phyloP scores from a whole-genome alignment of 2,113 vertebrate genomes.

The Ahaetulla prasina region DNA sequence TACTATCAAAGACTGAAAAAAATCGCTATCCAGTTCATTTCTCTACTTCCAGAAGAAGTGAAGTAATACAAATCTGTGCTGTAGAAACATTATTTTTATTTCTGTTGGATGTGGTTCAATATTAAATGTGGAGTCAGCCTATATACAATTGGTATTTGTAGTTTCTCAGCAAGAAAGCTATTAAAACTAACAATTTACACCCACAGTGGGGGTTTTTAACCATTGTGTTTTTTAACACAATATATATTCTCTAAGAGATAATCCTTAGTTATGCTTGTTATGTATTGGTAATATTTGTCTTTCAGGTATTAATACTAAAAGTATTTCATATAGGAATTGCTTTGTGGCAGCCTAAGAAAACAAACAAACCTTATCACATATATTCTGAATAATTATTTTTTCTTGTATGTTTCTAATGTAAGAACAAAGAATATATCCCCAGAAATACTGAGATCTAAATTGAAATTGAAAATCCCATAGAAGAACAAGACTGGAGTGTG shows the following conservation, averaged over 20 bases:
- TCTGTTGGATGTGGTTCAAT: background rate
- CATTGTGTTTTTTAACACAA: background rate
- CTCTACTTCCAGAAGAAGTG: background rate
- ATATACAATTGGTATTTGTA: background rate
- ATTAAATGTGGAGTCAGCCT: background rate
- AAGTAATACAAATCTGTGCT: background rate
- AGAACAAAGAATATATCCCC: background rate
- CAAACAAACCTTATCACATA: background rate
- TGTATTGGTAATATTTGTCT: background rate
- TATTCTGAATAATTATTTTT: background rate
- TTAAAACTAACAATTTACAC: background rate
- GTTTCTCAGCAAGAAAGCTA: background rate
- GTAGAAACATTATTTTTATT: background rate
- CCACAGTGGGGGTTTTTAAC: background rate
- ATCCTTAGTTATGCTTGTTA: background rate
- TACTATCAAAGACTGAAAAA: background rate
- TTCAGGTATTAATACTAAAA: background rate
- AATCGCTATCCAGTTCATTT: background rate
- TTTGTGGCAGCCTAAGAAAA: background rate
- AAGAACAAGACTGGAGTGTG: background rate
- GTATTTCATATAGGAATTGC: background rate
- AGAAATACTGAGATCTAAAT: background rate
- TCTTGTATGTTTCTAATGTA: background rate
- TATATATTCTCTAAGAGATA: background rate
- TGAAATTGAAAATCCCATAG: background rate